Evolutionary conservation across 2,113 vertebrate genomes (phyloP).

Genomic region (Leiothrix lutea): DNA sequence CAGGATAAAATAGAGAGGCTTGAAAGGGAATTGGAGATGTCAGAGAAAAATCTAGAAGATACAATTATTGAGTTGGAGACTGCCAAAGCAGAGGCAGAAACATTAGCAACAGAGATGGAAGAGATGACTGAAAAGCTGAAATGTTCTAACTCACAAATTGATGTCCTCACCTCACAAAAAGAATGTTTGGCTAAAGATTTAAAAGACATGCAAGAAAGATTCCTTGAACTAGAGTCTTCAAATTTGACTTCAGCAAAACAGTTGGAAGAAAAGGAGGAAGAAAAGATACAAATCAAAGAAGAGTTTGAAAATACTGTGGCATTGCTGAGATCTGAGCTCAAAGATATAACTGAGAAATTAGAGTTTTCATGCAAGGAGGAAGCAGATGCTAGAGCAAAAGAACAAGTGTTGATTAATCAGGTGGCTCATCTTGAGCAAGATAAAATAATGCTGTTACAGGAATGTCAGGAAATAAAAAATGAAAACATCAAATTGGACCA

Average conservation of each 20-base stretch:
- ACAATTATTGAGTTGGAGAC: slow-evolving; percentile 80
- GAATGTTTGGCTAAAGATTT: slow-evolving; percentile 68
- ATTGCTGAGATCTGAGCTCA: slow-evolving; percentile 71
- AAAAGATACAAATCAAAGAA: slow-evolving; percentile 39
- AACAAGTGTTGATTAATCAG: slow-evolving; percentile 48
- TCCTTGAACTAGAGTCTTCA: slow-evolving; percentile 26
- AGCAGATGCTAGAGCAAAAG: slow-evolving; percentile 25
- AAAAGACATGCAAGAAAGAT: slow-evolving; percentile 44
- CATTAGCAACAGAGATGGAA: slow-evolving; percentile 55
- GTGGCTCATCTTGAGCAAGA: slow-evolving; percentile 59
- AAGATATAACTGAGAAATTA: slow-evolving; percentile 48
- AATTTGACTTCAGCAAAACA: slow-evolving; percentile 36
- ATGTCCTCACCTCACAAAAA: slow-evolving; percentile 72
- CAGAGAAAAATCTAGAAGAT: slow-evolving; percentile 78
- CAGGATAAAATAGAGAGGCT: slow-evolving; percentile 79
- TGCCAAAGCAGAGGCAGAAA: slow-evolving; percentile 80
- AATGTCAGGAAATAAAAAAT: slow-evolving; percentile 58
- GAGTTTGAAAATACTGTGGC: slow-evolving; percentile 48
- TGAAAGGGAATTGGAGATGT: slow-evolving; percentile 76
- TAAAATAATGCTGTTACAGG: slow-evolving; percentile 60
- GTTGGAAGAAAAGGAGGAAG: slow-evolving; percentile 62
- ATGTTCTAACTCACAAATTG: slow-evolving; percentile 43
- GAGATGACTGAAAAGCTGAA: slow-evolving; percentile 11
- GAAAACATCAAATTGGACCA: slow-evolving; percentile 21
- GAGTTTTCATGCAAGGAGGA: slow-evolving; percentile 48